Evolutionary conservation across 2,797 vertebrate species (phyloP).

Genomic region (Salarias fasciatus): DNA sequence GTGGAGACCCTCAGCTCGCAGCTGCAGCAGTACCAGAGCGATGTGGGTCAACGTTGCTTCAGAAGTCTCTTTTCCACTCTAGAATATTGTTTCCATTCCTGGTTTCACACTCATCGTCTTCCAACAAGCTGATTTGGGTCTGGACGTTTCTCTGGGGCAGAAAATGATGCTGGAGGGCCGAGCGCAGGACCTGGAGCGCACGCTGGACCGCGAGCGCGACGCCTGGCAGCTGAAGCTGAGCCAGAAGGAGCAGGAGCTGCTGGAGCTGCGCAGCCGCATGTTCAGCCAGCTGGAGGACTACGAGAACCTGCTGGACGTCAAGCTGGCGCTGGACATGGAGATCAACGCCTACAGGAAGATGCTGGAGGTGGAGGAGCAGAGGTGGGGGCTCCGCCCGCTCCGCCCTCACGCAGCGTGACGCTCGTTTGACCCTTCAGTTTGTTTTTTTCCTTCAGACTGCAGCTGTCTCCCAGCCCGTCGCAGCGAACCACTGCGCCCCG

Average conservation of each 20-base stretch:
- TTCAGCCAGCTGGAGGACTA: conserved; percentile 85
- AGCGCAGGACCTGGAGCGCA: conserved; percentile 80
- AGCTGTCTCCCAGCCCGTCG: conserved; percentile 79
- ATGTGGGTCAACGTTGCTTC: conserved; percentile 73
- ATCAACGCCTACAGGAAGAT: conserved; percentile 89
- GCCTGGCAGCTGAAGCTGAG: conserved; percentile 70
- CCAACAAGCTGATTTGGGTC: too few species aligned
- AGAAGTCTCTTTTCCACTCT: too few species aligned
- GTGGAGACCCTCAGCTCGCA: conserved; percentile 79
- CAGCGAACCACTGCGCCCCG: conserved; percentile 46
- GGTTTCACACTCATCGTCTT: too few species aligned
- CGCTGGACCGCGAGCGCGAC: conserved; percentile 79
- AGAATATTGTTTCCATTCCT: too few species aligned
- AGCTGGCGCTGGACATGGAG: conserved; percentile 89
- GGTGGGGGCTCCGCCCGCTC: too few species aligned
- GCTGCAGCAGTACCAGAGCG: conserved; percentile 78
- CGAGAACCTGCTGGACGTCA: conserved; percentile 86
- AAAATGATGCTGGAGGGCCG: conserved; percentile 77
- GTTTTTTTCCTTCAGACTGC: conserved; percentile 74
- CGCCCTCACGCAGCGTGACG: too few species aligned
- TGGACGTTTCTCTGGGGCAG: conserved; percentile 53
- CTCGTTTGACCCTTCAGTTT: too few species aligned
- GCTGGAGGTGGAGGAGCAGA: conserved; percentile 90
- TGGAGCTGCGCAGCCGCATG: conserved; percentile 72
- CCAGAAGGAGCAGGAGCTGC: conserved; percentile 85